A percentile compares a stretch with the other conserved stretches of the same genome.
Evolutionary conservation across 2,888 invertebrate species (phyloP).

Genomic region (Schizotus pectinicornis): DNA sequence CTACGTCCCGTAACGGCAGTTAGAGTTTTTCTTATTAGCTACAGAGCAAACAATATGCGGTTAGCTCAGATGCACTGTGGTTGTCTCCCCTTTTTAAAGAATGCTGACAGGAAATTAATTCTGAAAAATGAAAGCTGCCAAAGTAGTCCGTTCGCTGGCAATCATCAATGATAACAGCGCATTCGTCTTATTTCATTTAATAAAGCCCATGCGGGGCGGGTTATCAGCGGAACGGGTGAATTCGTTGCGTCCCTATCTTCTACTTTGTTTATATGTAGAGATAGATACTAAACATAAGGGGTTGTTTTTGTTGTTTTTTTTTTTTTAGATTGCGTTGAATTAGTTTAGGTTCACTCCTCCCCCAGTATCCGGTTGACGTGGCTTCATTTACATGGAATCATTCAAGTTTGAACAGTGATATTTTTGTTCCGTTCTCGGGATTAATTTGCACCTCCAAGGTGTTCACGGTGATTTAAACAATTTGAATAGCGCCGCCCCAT

Average conservation of each 20-base stretch:
- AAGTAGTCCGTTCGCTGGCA: constrained; percentile 54
- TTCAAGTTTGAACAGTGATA: constrained; percentile 52
- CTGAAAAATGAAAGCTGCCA: constrained; percentile 61
- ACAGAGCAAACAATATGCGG: constrained; percentile 56
- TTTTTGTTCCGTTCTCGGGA: constrained; percentile 52
- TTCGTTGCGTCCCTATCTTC: constrained; percentile 10
- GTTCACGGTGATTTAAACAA: constrained; percentile 49
- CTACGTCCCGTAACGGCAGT: constrained; percentile 49
- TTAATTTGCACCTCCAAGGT: constrained; percentile 55
- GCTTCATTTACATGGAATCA: constrained; percentile 51
- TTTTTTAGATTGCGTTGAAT: not conserved
- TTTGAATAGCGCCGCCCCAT: constrained; percentile 41
- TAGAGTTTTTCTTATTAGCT: constrained; percentile 59
- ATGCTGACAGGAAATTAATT: constrained; percentile 62
- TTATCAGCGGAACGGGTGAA: constrained; percentile 42
- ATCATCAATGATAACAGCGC: constrained; percentile 56
- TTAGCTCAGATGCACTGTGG: constrained; percentile 56
- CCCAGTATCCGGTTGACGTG: constrained; percentile 36
- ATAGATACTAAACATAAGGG: constrained; percentile 1
- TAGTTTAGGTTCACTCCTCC: constrained; percentile 18
- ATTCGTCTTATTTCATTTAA: constrained; percentile 59
- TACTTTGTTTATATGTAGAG: constrained; percentile 4
- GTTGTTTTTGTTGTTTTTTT: constrained; percentile 15
- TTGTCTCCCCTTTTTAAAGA: constrained; percentile 59
- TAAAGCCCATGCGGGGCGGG: constrained; percentile 50